These are phyloP conservation scores for Ectemnius cavifrons DNA, from an alignment of 2,888 invertebrate genomes.

Conservation along the genomic window DNA sequence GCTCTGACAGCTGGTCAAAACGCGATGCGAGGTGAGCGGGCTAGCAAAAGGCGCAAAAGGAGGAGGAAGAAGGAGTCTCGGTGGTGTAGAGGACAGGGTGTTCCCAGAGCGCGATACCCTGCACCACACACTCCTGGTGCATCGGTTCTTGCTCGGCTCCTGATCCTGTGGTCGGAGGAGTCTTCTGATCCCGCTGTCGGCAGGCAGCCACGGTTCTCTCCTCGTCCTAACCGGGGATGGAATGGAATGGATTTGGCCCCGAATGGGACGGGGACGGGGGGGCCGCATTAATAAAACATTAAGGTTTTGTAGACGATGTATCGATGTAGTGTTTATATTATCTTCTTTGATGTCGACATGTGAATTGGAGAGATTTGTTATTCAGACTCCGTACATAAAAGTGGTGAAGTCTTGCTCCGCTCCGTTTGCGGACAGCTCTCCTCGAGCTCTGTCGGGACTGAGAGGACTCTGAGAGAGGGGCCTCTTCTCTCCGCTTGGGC, in stretches of 20 bases:
- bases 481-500: background rate
- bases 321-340: conserved; percentile 79
- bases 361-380: conserved; percentile 79
- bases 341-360: conserved; percentile 79
- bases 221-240: conserved; percentile 47
- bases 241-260: conserved; percentile 50
- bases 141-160: conserved; percentile 7
- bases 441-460: conserved; percentile 55
- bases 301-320: conserved; percentile 78
- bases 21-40: conserved; percentile 3
- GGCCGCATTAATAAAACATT: conserved; percentile 78
- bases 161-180: conserved; percentile 36
- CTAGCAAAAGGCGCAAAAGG: conserved; percentile 10
- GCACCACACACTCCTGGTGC: conserved; percentile 19
- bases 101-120: conserved; percentile 50
- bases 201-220: conserved; percentile 1
- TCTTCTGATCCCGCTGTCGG: conserved; percentile 23
- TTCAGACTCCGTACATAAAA: conserved; percentile 78
- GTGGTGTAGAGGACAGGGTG: conserved; percentile 41
- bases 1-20: conserved; percentile 47
- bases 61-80: background rate
- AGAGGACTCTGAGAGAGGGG: conserved; percentile 17
- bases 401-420: conserved; percentile 77
- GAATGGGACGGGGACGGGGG: conserved; percentile 51
- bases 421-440: conserved; percentile 75